Conservation (phyloP, 1,140 invertebrate genomes). For the Pissodes strobi region DNA sequence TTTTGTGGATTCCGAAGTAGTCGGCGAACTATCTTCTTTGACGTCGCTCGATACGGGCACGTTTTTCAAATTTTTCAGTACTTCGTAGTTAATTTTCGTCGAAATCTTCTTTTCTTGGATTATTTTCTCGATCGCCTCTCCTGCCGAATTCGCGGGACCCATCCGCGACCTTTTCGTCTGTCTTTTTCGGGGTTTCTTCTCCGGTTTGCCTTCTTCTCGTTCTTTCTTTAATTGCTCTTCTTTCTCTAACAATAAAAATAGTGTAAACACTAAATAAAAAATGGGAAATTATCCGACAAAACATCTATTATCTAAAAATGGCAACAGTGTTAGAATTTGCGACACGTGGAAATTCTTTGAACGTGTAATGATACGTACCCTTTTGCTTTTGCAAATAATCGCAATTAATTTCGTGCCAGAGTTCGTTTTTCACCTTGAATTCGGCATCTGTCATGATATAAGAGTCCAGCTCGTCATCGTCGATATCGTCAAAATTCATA, state of each 20-base stretch:
- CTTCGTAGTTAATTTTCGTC: conserved; percentile 97
- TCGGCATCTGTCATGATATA: conserved; percentile 87
- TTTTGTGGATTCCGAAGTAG: conserved; percentile 32
- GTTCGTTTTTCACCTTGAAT: conserved; percentile 72
- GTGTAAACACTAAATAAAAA: too few species aligned
- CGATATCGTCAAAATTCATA: conserved; percentile 80
- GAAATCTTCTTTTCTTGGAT: conserved; percentile 94
- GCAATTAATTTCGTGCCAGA: conserved; percentile 86
- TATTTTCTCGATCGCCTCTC: conserved; percentile 94
- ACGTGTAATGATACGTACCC: conserved; percentile 57
- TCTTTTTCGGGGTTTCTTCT: conserved; percentile 68
- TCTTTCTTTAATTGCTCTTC: conserved; percentile 76
- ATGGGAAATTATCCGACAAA: background rate
- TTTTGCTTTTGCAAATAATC: conserved; percentile 82
- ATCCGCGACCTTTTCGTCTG: conserved; percentile 62
- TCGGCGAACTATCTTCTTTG: conserved; percentile 31
- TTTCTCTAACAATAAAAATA: conserved; percentile 64
- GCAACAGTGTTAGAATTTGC: conserved; percentile 2
- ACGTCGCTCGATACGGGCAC: conserved; percentile 55
- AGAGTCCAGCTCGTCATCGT: conserved; percentile 85
- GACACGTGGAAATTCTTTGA: conserved; percentile 26
- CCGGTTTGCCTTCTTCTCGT: conserved; percentile 77
- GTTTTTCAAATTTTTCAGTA: conserved; percentile 79
- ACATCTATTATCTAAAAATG: background rate
- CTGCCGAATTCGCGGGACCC: conserved; percentile 76